phyloP scores from a whole-genome alignment of 2,888 invertebrate species.

The Choristoneura rosaceana region DNA sequence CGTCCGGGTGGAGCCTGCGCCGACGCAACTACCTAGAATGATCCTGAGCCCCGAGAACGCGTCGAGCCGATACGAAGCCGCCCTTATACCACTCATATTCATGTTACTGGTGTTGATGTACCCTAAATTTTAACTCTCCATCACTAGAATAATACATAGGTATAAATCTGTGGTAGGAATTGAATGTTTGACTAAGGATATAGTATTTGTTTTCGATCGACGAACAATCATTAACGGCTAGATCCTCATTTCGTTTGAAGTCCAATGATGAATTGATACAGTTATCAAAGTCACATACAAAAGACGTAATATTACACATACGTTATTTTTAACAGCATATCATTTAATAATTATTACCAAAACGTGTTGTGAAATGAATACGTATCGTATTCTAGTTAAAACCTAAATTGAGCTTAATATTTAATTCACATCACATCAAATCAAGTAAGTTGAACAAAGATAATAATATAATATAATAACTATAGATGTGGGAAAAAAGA shows the following conservation, averaged over 20 bases:
- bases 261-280: slow-evolving; percentile 4
- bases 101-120: slow-evolving; percentile 54
- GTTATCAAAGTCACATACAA: background rate
- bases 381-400: slow-evolving; percentile 25
- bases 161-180: slow-evolving; percentile 37
- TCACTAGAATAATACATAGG: slow-evolving; percentile 24
- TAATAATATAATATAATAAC: background rate
- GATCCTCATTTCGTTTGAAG: background rate
- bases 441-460: background rate
- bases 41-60: slow-evolving; percentile 70
- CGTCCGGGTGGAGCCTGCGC: slow-evolving; percentile 74
- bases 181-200: slow-evolving; percentile 29
- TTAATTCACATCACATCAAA: slow-evolving; percentile 19
- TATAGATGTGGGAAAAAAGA: background rate
- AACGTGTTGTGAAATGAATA: slow-evolving; percentile 29
- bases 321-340: background rate
- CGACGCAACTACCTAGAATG: slow-evolving; percentile 78
- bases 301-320: background rate
- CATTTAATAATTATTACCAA: slow-evolving; percentile 10
- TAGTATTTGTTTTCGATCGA: slow-evolving; percentile 3
- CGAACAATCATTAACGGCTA: background rate
- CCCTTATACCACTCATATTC: slow-evolving; percentile 53
- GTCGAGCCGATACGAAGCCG: slow-evolving; percentile 54
- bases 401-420: slow-evolving; percentile 24
- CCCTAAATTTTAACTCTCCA: slow-evolving; percentile 25